These are phyloP conservation scores for Oopsacas minuta DNA, from an alignment of 37 sponge, comb jelly and placozoan genomes.

Conservation along the genomic window DNA sequence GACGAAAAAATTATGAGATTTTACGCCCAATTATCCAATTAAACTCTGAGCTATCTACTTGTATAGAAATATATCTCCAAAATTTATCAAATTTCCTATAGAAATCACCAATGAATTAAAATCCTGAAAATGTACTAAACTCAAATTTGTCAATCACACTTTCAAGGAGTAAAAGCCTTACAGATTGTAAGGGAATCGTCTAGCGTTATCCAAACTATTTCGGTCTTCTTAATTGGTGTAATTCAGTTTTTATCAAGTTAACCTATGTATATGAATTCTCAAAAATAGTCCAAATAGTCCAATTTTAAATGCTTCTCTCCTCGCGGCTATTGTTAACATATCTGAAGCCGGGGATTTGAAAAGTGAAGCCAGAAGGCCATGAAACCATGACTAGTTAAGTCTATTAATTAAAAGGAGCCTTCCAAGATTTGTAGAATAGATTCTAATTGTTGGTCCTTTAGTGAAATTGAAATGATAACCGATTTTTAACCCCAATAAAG, in stretches of 20 bases:
- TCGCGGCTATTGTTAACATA: neutral
- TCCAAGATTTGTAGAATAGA: neutral
- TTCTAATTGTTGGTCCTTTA: neutral
- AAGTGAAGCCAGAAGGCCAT: neutral
- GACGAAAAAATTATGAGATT: too few relatives aligned
- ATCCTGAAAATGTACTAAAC: too few relatives aligned
- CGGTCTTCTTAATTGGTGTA: constrained; percentile 15
- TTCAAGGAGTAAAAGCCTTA: neutral
- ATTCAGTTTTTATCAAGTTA: constrained; percentile 16
- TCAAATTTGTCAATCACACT: neutral
- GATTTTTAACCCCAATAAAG: neutral
- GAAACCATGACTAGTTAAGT: neutral
- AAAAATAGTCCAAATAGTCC: neutral
- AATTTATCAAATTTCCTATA: too few relatives aligned
- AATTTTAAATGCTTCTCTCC: neutral
- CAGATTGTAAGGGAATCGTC: neutral
- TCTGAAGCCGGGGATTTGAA: neutral
- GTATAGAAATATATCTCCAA: too few relatives aligned
- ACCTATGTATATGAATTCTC: constrained; percentile 18
- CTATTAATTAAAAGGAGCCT: constrained; percentile 4
- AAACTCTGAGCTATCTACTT: too few relatives aligned
- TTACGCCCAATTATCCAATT: too few relatives aligned
- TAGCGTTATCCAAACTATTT: neutral
- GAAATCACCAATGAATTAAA: too few relatives aligned
- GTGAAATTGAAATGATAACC: neutral